These are phyloP conservation scores for Tenodera sinensis DNA, from an alignment of 2,888 invertebrate genomes.

Conservation along the genomic window DNA sequence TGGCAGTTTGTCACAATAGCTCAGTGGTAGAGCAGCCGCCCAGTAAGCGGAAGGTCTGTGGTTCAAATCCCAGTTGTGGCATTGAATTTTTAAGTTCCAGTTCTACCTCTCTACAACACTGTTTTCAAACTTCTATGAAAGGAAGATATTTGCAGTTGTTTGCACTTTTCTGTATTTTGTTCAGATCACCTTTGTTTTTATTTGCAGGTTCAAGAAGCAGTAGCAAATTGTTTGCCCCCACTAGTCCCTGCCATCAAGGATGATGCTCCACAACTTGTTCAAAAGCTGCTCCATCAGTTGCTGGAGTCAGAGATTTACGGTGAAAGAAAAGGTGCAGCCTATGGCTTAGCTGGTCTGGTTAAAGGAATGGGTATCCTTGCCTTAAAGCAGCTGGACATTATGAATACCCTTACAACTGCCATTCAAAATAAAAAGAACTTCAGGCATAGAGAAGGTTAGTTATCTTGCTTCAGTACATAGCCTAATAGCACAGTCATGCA, in stretches of 20 bases:
- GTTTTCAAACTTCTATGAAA: no score
- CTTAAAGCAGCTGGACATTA: conserved; percentile 91
- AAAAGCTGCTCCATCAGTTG: conserved; percentile 79
- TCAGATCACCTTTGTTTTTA: not conserved
- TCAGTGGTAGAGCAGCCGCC: no score
- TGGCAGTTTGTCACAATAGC: no score
- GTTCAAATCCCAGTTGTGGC: no score
- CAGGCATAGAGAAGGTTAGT: conserved; percentile 80
- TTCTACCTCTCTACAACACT: no score
- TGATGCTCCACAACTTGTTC: conserved; percentile 83
- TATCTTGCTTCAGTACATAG: not conserved
- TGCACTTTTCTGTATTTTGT: no score
- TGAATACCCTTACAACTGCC: conserved; percentile 87
- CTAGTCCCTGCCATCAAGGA: conserved; percentile 89
- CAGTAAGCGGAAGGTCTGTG: no score
- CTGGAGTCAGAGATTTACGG: conserved; percentile 91
- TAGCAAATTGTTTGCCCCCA: conserved; percentile 92
- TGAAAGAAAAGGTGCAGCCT: conserved; percentile 89
- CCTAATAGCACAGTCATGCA: no score
- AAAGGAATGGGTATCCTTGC: conserved; percentile 96
- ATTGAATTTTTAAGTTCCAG: no score
- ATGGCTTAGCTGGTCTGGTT: conserved; percentile 93
- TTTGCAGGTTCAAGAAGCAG: conserved; percentile 87
- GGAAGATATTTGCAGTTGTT: no score
- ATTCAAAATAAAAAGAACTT: conserved; percentile 97